phyloP scores from a whole-genome alignment of 2,797 vertebrate genomes.

The Trachops cirrhosus region DNA sequence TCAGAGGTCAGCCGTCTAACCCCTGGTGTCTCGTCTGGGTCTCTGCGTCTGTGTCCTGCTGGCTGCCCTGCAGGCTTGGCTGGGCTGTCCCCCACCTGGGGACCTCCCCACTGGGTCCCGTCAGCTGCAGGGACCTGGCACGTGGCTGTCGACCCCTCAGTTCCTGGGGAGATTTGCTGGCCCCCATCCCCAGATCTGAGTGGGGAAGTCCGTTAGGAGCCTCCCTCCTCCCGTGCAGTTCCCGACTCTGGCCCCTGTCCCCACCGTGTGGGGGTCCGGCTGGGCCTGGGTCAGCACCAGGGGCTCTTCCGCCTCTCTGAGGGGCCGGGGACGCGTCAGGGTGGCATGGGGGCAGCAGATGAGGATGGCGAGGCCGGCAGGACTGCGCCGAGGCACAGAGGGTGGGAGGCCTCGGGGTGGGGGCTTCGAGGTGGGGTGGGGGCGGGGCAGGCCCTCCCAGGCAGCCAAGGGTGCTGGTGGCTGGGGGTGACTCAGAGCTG shows the following conservation, averaged over 20 bases:
- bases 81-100: background rate
- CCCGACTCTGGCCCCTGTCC: background rate
- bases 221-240: background rate
- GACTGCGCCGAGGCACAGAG: rapidly evolving
- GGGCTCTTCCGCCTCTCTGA: background rate
- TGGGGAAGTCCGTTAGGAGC: background rate
- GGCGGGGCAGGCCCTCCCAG: background rate
- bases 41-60: rapidly evolving
- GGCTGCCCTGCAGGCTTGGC: background rate
- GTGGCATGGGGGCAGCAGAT: background rate
- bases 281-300: background rate
- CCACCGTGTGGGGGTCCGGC: background rate
- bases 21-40: rapidly evolving
- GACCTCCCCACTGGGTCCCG: rapidly evolving
- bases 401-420: background rate
- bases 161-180: background rate
- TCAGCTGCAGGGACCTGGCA: background rate
- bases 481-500: background rate
- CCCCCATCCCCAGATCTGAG: background rate
- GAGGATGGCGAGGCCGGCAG: background rate
- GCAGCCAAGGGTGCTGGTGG: background rate
- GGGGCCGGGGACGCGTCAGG: background rate
- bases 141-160: rapidly evolving
- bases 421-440: no score
- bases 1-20: background rate